Evolutionary conservation across 2,888 invertebrate species (phyloP).

Genomic region (Myopa testacea): DNA sequence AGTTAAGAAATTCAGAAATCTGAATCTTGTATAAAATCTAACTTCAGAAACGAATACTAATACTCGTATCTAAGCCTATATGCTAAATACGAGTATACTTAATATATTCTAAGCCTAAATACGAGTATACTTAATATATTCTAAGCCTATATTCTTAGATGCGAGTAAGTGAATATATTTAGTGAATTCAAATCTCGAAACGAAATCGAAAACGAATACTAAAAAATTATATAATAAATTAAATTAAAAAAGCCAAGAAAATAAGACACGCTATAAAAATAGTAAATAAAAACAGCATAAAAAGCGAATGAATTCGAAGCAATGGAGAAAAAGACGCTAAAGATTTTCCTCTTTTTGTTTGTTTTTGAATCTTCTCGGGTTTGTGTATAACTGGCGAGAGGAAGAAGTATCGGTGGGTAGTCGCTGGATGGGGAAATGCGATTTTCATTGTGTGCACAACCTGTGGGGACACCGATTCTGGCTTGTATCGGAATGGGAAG

Average conservation of each 20-base stretch:
- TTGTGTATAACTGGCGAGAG: neutral
- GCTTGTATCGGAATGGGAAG: slow-evolving; percentile 50
- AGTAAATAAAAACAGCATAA: slow-evolving; percentile 22
- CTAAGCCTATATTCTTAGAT: no score
- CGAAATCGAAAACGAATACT: neutral
- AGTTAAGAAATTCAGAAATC: no score
- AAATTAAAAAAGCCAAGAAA: neutral
- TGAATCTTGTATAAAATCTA: no score
- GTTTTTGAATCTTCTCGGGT: neutral
- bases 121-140: no score
- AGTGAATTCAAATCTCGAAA: no score
- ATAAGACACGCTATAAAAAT: slow-evolving; percentile 11
- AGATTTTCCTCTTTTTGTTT: neutral
- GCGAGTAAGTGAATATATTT: no score
- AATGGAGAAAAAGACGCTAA: neutral
- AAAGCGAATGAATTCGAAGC: neutral
- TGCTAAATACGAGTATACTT: no score
- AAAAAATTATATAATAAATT: neutral
- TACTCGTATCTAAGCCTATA: no score
- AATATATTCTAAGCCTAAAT: no score
- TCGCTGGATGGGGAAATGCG: slow-evolving; percentile 37
- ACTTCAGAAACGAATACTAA: no score
- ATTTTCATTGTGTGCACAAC: slow-evolving; percentile 45
- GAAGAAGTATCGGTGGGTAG: neutral
- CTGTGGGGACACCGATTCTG: neutral